Evolutionary conservation across 2,113 vertebrate genomes (phyloP), one percentile per base, ranked within the genome.

Genomic region (Seriola dumerili): DNA sequence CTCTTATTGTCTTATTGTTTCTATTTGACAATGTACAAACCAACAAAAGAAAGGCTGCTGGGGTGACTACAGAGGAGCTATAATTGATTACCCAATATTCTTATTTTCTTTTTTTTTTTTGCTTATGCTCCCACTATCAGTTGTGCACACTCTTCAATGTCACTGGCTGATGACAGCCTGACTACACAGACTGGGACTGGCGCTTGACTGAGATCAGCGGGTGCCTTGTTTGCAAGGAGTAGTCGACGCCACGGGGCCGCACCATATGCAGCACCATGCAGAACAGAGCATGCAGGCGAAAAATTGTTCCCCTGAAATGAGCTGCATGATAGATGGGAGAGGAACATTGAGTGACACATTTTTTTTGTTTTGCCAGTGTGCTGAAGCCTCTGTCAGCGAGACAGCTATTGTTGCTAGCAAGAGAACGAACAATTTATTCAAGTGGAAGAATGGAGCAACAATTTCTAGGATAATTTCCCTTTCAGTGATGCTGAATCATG

Each of bases 391-490:
- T 46, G 67, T 84, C 71, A 65, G 29, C 14, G 34, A 83, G 68
- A 72, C 72, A 61, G 73, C 63, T 75, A 79, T 87, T 89, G 81
- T 87, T 63, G 76, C 70, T 17, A 19, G 46, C 13, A 2, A 54
- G 70, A 55, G 36, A 58, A 67, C 76, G 71, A 74, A 64, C 50
- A 36, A 85, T 87, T 86, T 81, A 72, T 61, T 90, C 12, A 32
- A 83, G 86, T 38, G 0, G 73, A 81, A 79, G 67, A 81, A 85
- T 32, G 46, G 63, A 79, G 83, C 16, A 48, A 78, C 59, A 69
- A 42, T 80, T 86, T 87, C 65, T 42, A 42, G 75, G 73, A 81
- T 88, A 81, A 91, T 89, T 91, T 82, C 29, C 52, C 25, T 87
- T 77, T 66, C 42, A 62, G 61, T 75, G 81, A 82, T 78, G 71